Conservation (phyloP, 2,888 invertebrate species). For the Sphaeridia pumilis region DNA sequence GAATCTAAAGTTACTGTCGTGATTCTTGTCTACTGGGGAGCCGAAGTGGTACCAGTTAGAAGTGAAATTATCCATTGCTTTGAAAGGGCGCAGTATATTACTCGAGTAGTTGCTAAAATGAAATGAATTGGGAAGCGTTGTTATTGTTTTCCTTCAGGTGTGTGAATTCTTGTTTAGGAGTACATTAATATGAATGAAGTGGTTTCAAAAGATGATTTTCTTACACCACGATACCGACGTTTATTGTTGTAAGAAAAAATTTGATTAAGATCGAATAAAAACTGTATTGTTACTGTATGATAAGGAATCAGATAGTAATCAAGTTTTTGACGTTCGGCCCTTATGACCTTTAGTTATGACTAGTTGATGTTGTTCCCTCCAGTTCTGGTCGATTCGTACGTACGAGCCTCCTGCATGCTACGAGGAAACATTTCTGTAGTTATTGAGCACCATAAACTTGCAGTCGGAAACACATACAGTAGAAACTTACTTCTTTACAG, state of each 20-base stretch:
- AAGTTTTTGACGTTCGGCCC: too few species aligned
- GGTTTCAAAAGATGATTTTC: neutral
- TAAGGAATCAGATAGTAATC: conserved; percentile 10
- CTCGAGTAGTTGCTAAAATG: neutral
- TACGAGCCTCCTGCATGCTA: conserved; percentile 54
- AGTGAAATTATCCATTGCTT: neutral
- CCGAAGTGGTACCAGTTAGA: neutral
- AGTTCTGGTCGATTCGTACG: conserved; percentile 61
- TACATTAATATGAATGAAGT: neutral
- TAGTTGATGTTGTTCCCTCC: conserved; percentile 48
- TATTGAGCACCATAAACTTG: neutral
- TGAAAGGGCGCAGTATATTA: neutral
- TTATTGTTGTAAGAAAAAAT: neutral
- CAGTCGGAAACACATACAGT: neutral
- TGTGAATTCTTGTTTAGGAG: too few species aligned
- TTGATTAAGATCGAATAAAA: neutral
- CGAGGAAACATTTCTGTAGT: neutral
- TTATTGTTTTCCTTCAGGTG: too few species aligned
- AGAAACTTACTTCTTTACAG: conserved; percentile 8
- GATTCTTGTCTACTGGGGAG: conserved; percentile 11
- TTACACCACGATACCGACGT: neutral
- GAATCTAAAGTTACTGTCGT: conserved; percentile 5
- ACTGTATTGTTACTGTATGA: conserved; percentile 13
- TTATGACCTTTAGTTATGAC: conserved; percentile 4
- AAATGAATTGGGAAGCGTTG: too few species aligned